phyloP scores from a whole-genome alignment of 2,888 invertebrate genomes.

The Endomychus coccineus region DNA sequence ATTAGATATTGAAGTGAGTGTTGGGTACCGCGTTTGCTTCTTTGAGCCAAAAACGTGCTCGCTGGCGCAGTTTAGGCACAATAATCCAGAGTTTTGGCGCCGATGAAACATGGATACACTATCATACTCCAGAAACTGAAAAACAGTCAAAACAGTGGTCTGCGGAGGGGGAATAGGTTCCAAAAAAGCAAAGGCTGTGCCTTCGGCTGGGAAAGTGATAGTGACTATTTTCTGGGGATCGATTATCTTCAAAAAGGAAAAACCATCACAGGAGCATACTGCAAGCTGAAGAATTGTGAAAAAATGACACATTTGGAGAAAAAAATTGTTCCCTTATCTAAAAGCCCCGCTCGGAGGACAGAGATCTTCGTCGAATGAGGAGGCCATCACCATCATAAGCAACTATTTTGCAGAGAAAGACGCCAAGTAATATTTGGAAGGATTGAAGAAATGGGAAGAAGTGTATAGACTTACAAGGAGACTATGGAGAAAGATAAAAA shows the following conservation, averaged over 20 bases:
- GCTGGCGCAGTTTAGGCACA: conserved; percentile 27
- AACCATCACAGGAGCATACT: no score
- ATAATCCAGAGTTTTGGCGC: conserved; percentile 28
- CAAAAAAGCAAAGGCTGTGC: conserved; percentile 1
- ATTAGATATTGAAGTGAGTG: conserved; percentile 19
- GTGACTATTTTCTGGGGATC: not conserved
- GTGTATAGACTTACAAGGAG: no score
- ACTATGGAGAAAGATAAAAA: no score
- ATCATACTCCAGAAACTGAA: conserved; percentile 33
- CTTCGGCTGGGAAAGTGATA: conserved; percentile 2
- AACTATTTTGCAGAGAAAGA: no score
- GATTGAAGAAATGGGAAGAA: no score
- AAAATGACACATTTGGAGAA: no score
- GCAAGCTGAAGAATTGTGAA: no score
- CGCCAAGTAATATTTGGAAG: no score
- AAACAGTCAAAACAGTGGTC: conserved; percentile 11
- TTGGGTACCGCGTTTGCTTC: conserved; percentile 17
- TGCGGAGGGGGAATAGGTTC: conserved; percentile 2
- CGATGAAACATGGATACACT: conserved; percentile 38
- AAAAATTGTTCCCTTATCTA: no score
- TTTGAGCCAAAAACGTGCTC: conserved; percentile 16
- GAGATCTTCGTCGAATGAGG: no score
- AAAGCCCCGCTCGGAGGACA: no score
- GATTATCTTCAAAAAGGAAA: not conserved
- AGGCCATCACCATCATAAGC: no score